phyloP scores from a whole-genome alignment of 2,797 vertebrate genomes.

The Merluccius polli region DNA sequence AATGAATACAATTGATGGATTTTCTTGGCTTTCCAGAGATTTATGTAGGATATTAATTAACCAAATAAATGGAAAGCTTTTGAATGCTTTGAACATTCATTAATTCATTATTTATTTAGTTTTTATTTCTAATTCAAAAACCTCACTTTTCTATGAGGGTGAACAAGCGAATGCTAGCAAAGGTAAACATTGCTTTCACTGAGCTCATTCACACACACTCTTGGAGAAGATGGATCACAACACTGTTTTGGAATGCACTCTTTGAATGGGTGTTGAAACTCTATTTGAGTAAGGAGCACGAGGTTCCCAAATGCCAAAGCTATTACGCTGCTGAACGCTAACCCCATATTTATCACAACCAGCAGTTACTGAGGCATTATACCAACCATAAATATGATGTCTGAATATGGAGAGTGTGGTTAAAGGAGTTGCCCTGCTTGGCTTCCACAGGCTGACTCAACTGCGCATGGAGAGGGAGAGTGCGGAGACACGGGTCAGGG shows the following conservation, averaged over 20 bases:
- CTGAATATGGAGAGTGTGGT: background rate
- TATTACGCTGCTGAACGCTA: background rate
- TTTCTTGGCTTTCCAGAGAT: background rate
- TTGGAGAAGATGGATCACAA: background rate
- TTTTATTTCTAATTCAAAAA: background rate
- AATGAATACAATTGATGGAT: background rate
- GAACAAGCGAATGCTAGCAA: background rate
- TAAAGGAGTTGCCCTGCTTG: background rate
- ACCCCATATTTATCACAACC: background rate
- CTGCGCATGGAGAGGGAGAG: slow-evolving; percentile 78
- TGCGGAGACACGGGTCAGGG: slow-evolving; percentile 69
- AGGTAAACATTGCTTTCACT: background rate
- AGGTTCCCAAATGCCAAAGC: background rate
- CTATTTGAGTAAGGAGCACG: background rate
- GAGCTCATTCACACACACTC: background rate
- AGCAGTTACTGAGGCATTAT: background rate
- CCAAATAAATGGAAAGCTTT: background rate
- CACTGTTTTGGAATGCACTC: background rate
- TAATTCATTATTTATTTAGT: background rate
- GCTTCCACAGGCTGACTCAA: slow-evolving; percentile 75
- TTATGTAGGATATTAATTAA: background rate
- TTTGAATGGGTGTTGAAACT: background rate
- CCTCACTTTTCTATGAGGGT: background rate
- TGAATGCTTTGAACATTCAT: background rate
- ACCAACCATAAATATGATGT: background rate